Conservation (phyloP, 2,888 invertebrate species). For the Pheosia tremula region DNA sequence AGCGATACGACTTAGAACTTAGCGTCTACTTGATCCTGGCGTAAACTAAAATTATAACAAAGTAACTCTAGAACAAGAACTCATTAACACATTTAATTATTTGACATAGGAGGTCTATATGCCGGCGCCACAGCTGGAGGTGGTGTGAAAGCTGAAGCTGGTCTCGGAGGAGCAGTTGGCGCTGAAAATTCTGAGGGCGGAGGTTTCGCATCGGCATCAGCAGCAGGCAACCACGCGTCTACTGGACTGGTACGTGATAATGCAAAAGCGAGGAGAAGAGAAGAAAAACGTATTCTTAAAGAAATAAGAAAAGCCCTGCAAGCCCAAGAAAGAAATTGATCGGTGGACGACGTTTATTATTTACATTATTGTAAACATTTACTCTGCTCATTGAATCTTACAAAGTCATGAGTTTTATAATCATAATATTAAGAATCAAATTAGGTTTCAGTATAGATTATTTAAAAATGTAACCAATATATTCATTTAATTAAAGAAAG, state of each 20-base stretch:
- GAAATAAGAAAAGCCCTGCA: conserved; percentile 40
- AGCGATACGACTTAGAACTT: no score
- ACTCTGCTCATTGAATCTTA: not conserved
- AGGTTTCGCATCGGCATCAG: conserved; percentile 71
- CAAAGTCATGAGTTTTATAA: not conserved
- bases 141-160: conserved; percentile 79
- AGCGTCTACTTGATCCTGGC: no score
- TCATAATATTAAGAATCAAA: not conserved
- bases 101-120: conserved; percentile 76
- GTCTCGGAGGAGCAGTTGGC: conserved; percentile 75
- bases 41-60: no score
- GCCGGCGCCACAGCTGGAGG: conserved; percentile 86
- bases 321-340: conserved; percentile 23
- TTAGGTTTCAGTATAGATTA: not conserved
- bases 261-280: conserved; percentile 53
- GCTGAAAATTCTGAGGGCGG: conserved; percentile 65
- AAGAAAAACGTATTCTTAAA: conserved; percentile 55
- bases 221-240: conserved; percentile 61
- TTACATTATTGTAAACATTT: not conserved
- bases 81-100: conserved; percentile 9
- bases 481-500: not conserved
- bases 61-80: not conserved
- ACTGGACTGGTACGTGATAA: conserved; percentile 70
- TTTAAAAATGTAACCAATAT: not conserved
- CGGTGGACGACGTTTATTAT: conserved; percentile 13